phyloP scores from a whole-genome alignment of 2,888 invertebrate genomes.

The Chymomyza procnemis region DNA sequence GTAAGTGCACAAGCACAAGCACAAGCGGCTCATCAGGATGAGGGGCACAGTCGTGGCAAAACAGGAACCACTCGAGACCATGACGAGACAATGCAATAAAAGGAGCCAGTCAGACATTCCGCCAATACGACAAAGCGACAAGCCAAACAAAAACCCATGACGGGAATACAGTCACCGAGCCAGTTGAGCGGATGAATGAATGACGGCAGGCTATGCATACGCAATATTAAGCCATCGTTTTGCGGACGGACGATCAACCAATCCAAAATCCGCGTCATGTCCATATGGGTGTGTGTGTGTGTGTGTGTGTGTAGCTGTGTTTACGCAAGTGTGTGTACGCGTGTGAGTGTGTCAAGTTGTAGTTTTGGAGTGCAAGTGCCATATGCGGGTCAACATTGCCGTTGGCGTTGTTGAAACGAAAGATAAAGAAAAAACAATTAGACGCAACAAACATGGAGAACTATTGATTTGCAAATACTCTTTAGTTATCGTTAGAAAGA shows the following conservation, averaged over 20 bases:
- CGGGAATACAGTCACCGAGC: slow-evolving; percentile 3
- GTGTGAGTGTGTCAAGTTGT: background rate
- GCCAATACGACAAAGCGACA: slow-evolving; percentile 18
- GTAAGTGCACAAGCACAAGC: background rate
- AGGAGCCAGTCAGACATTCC: slow-evolving; percentile 48
- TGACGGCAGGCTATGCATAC: slow-evolving; percentile 54
- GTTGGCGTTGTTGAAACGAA: background rate
- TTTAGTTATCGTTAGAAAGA: background rate
- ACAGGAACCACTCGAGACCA: slow-evolving; percentile 70
- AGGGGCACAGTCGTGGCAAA: slow-evolving; percentile 26
- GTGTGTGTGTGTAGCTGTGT: background rate
- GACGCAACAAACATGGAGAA: background rate
- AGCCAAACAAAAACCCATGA: slow-evolving; percentile 6
- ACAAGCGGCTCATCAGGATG: background rate
- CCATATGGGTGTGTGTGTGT: background rate
- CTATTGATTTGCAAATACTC: background rate
- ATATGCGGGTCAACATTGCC: background rate
- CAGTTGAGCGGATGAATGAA: slow-evolving; percentile 56
- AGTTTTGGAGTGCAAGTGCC: background rate
- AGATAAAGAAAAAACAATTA: background rate
- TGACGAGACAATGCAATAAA: slow-evolving; percentile 74
- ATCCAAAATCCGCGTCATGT: background rate
- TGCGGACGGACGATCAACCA: background rate
- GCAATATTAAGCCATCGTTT: slow-evolving; percentile 63
- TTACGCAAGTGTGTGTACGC: too few relatives aligned